These are phyloP conservation scores for Drosophila baimaii DNA, from an alignment of 1,140 invertebrate species.

Conservation along the genomic window DNA sequence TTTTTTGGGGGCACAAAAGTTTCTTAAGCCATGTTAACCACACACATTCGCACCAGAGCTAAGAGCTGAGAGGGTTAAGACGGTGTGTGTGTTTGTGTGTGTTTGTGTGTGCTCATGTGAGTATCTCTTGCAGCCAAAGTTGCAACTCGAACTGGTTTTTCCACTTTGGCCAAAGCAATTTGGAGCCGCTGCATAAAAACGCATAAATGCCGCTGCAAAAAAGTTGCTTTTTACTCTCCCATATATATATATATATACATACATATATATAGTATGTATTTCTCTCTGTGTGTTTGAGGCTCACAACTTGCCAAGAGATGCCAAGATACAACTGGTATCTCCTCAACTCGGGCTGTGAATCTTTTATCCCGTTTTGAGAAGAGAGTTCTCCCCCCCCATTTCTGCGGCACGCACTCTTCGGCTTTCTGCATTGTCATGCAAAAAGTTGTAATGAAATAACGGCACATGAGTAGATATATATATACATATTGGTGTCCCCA, in stretches of 20 bases:
- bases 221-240: slow-evolving; percentile 37
- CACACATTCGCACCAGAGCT: slow-evolving; percentile 71
- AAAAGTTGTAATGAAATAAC: slow-evolving; percentile 80
- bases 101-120: slow-evolving; percentile 31
- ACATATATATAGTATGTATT: not conserved
- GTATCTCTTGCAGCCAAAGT: slow-evolving; percentile 60
- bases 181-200: slow-evolving; percentile 61
- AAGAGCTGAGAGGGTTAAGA: slow-evolving; percentile 11
- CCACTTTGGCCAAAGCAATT: slow-evolving; percentile 82
- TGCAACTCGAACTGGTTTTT: slow-evolving; percentile 76
- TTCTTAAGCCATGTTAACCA: slow-evolving; percentile 82
- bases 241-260: not conserved
- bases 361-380: slow-evolving; percentile 22
- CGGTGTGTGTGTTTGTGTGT: not conserved
- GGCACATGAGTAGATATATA: slow-evolving; percentile 42
- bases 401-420: slow-evolving; percentile 30
- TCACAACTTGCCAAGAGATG: slow-evolving; percentile 15
- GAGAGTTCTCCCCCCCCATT: slow-evolving; percentile 10
- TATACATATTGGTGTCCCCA: slow-evolving; percentile 27
- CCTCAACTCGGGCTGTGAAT: slow-evolving; percentile 14
- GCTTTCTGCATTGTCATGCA: slow-evolving; percentile 72
- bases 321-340: slow-evolving; percentile 25
- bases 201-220: slow-evolving; percentile 61
- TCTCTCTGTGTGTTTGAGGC: slow-evolving; percentile 6
- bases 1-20: slow-evolving; percentile 56